Base-by-base conservation (phyloP, 2,113 vertebrate species). In the Saccopteryx bilineata region DNA sequence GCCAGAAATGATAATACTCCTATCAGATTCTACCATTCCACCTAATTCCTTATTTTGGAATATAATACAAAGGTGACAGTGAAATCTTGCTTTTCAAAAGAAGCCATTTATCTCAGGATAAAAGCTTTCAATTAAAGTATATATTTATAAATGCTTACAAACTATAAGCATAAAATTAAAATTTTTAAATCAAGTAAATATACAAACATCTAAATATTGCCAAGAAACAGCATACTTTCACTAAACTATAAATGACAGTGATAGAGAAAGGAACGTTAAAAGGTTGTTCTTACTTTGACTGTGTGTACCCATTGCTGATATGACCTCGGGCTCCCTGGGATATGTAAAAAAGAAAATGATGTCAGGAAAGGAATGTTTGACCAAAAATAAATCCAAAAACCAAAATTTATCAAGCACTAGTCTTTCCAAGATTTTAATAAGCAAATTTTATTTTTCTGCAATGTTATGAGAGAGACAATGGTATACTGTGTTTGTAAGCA, bases 271-370 rank as follows among this genome's bases (percentile, higher is more conserved):
- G 48, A 5, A n/a, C 9, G 6, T 0, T 26, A 8, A 78, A 14
- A 24, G 17, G 0, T 80, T 50, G 14, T 46, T 56, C 87, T 97
- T 99, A 99, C 99, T 99, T 99, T 99, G 90, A 99, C 99, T 66
- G 99, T 99, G 84, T 99, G 98, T 97, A 99, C 98, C 99, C 99
- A 99, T 4, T 99, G 99, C 91, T 99, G 99, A 71, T 99, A 99
- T 26, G 99, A 99, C 95, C 98, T 99, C 4, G 99, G 98, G 97
- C 99, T 99, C 98, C 99, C 99, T 99, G 98, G 54, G 97, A 98
- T 1, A 95, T 3, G 98, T 60, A 95, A 72, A 72, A 90, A 65
- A 14, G 33, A 76, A 19, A 39, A 39, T 39, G 2, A 78, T 31
- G n/a, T 65, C 58, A 91, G 88, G 33, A 56, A 33, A 91, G 88